These are phyloP conservation scores for Nebria salina DNA, from an alignment of 2,888 invertebrate genomes.

Conservation along the genomic window DNA sequence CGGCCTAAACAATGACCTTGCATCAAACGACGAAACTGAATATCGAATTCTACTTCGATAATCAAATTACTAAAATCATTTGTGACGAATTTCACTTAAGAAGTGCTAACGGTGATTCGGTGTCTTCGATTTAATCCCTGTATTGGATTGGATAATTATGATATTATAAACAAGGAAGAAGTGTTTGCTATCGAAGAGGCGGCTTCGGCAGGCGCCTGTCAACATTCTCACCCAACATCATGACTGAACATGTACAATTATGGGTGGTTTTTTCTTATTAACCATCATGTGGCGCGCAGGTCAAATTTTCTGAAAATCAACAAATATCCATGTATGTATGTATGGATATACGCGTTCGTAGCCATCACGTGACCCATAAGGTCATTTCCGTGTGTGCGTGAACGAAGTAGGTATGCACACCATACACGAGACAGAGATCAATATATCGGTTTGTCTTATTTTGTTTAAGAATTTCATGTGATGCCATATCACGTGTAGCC, in stretches of 20 bases:
- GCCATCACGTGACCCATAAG: slow-evolving; percentile 34
- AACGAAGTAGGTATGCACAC: background rate
- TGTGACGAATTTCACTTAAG: too few species aligned
- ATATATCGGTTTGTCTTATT: background rate
- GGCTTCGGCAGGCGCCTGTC: background rate
- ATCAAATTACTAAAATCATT: too few species aligned
- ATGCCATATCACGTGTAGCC: background rate
- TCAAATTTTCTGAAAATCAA: slow-evolving; percentile 40
- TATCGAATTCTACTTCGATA: too few species aligned
- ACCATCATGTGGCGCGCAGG: slow-evolving; percentile 15
- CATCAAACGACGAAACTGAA: background rate
- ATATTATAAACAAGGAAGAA: background rate
- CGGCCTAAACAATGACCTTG: background rate
- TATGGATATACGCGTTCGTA: slow-evolving; percentile 22
- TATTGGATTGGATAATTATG: background rate
- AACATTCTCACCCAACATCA: background rate
- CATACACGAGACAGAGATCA: slow-evolving; percentile 11
- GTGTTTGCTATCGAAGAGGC: background rate
- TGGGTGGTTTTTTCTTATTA: background rate
- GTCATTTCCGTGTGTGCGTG: slow-evolving; percentile 37
- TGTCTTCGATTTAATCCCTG: background rate
- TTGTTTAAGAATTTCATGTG: background rate
- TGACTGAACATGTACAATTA: slow-evolving; percentile 1
- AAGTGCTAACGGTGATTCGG: background rate
- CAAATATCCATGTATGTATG: slow-evolving; percentile 30